phyloP scores from a whole-genome alignment of 2,888 invertebrate genomes.

The Camponotus fellah region DNA sequence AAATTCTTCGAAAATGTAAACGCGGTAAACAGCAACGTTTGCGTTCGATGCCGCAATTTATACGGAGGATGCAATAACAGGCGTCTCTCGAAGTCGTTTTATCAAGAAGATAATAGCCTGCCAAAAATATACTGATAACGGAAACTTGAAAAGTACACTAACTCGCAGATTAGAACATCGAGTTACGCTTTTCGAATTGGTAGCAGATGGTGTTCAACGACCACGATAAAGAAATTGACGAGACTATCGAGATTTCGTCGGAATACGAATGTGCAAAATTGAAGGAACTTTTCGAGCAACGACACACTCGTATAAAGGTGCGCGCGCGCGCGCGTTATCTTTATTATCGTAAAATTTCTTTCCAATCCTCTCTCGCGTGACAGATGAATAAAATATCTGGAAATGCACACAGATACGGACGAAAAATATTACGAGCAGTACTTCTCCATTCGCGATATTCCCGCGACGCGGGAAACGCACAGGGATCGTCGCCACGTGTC shows the following conservation, averaged over 20 bases:
- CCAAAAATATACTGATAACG: conserved; percentile 10
- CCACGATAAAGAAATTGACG: not conserved
- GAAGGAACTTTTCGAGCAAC: not conserved
- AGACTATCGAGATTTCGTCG: not conserved
- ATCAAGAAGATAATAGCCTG: conserved; percentile 15
- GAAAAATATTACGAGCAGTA: not conserved
- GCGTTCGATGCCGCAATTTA: not conserved
- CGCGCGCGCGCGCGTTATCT: not conserved
- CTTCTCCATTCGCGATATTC: not conserved
- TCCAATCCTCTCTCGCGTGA: not conserved
- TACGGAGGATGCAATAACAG: not conserved
- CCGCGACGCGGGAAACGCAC: not conserved
- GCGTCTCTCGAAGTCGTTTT: not conserved
- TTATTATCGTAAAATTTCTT: not conserved
- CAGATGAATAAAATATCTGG: not conserved
- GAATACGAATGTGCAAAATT: not conserved
- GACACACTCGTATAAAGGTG: too few species aligned
- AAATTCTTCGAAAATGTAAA: not conserved
- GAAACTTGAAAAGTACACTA: not conserved
- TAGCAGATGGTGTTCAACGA: not conserved
- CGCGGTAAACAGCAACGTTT: not conserved
- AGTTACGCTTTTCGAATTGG: not conserved
- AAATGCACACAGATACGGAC: too few species aligned
- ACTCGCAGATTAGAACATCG: not conserved
- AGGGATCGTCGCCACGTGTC: conserved; percentile 29